These are phyloP conservation scores for Tetragnatha versicolor DNA, from an alignment of 1,140 invertebrate species.

Conservation along the genomic window DNA sequence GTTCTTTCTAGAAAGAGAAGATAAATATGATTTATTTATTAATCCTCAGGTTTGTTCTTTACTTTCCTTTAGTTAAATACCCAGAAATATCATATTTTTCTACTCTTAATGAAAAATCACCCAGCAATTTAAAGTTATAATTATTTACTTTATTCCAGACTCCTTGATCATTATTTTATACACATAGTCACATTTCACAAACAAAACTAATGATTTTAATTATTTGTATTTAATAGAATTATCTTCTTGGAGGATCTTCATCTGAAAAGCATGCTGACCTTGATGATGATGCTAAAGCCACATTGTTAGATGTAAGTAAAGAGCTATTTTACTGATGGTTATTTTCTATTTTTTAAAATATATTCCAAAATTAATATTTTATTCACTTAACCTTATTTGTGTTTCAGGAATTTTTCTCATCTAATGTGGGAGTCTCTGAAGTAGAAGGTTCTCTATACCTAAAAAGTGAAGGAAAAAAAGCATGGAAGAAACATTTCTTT, in stretches of 20 bases:
- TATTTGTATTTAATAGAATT: slow-evolving; percentile 46
- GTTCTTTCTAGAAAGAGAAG: slow-evolving; percentile 87
- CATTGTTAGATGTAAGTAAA: slow-evolving; percentile 70
- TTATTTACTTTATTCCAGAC: background rate
- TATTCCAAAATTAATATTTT: background rate
- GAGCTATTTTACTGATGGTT: background rate
- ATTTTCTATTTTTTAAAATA: background rate
- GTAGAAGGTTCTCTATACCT: slow-evolving; percentile 93
- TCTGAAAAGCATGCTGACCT: slow-evolving; percentile 71
- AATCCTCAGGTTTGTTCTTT: slow-evolving; percentile 73
- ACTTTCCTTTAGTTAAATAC: background rate
- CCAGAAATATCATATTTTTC: too few species aligned
- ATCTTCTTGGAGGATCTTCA: slow-evolving; percentile 57
- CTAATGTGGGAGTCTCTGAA: slow-evolving; percentile 72
- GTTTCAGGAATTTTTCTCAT: slow-evolving; percentile 73
- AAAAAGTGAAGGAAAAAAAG: slow-evolving; percentile 96
- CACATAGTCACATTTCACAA: background rate
- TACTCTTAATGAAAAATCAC: background rate
- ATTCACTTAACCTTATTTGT: background rate
- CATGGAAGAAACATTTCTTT: slow-evolving; percentile 98
- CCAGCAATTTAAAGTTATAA: background rate
- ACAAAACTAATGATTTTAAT: background rate
- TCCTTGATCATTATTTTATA: background rate
- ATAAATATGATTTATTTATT: slow-evolving; percentile 88
- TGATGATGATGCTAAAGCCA: slow-evolving; percentile 70